Evolutionary conservation across 2,797 vertebrate species (phyloP).

Genomic region (Hydrophis major): DNA sequence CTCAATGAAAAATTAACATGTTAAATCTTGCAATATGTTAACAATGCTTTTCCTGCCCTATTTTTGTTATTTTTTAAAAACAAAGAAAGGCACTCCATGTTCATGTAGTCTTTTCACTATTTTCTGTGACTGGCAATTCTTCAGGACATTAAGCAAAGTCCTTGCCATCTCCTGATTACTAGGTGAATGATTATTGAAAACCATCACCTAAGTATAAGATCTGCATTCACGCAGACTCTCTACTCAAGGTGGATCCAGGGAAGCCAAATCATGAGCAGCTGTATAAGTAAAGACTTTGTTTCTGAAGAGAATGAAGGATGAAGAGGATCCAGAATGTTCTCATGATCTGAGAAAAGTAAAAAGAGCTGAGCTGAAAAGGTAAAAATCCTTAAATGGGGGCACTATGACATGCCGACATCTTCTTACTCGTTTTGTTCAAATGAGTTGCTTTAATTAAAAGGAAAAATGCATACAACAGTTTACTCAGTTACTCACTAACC

Average conservation of each 20-base stretch:
- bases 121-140: neutral
- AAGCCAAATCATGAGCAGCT: neutral
- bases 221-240: neutral
- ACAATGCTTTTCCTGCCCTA: neutral
- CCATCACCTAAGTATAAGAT: neutral
- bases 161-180: neutral
- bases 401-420: neutral
- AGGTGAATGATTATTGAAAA: neutral
- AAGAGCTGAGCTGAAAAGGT: neutral
- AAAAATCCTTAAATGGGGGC: neutral
- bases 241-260: neutral
- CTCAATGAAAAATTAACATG: constrained; percentile 17
- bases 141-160: neutral
- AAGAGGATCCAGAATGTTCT: neutral
- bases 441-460: neutral
- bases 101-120: neutral
- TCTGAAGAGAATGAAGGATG: neutral
- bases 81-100: neutral
- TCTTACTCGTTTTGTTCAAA: neutral
- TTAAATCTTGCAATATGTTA: constrained; percentile 4
- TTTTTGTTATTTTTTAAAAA: neutral
- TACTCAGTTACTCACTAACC: constrained; percentile 75
- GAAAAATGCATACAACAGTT: constrained; percentile 10
- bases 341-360: neutral
- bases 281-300: neutral